phyloP scores from a whole-genome alignment of 2,797 vertebrate genomes.

The Alosa sapidissima region DNA sequence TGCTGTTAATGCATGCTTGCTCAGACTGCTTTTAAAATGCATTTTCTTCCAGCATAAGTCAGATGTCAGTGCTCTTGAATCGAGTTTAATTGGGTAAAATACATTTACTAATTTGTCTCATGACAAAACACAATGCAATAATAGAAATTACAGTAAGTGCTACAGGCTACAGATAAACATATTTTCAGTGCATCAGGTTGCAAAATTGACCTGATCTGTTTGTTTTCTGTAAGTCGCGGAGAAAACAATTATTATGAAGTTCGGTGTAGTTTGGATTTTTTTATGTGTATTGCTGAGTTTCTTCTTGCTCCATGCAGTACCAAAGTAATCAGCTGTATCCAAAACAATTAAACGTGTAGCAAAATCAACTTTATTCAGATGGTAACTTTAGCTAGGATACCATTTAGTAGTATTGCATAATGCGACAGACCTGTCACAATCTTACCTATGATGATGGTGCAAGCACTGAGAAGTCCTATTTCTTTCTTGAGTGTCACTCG shows the following conservation, averaged over 20 bases:
- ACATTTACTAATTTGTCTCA: neutral
- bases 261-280: neutral
- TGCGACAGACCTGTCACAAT: neutral
- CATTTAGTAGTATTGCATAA: neutral
- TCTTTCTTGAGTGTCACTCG: slow-evolving; percentile 92
- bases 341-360: neutral
- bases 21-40: neutral
- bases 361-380: neutral
- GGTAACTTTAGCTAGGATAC: neutral
- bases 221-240: neutral
- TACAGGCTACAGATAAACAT: neutral
- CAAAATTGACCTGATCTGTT: neutral
- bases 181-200: neutral
- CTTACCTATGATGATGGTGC: slow-evolving; percentile 96
- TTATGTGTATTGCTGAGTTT: neutral
- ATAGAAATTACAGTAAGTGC: neutral
- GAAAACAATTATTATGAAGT: neutral
- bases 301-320: neutral
- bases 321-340: neutral
- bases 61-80: neutral
- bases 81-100: neutral
- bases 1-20: neutral
- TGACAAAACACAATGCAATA: neutral
- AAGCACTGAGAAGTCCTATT: slow-evolving; percentile 92
- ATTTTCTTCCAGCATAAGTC: neutral